These are phyloP conservation scores for Passer montanus DNA, from an alignment of 2,113 vertebrate species.

Conservation along the genomic window DNA sequence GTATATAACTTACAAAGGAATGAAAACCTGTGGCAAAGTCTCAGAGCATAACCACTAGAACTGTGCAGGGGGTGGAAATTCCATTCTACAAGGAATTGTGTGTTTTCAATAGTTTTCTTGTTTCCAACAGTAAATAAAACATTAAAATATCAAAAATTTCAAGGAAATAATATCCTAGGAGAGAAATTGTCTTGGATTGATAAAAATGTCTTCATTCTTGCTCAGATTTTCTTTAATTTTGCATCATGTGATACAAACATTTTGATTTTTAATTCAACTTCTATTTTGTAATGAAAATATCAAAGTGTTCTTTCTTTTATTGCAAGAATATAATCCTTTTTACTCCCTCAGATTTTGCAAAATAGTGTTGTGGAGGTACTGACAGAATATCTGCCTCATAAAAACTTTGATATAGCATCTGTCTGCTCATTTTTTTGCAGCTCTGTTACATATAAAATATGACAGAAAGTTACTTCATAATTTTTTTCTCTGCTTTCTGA, in stretches of 20 bases:
- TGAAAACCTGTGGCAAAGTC: not conserved
- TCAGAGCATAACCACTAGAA: not conserved
- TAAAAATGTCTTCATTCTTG: not conserved
- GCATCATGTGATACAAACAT: not conserved
- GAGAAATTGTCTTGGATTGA: not conserved
- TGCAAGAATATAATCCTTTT: not conserved
- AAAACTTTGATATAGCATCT: not conserved
- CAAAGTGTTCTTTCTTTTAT: not conserved
- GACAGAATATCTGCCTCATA: not conserved
- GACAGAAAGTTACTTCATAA: not conserved
- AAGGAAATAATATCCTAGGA: not conserved
- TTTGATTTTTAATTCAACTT: not conserved
- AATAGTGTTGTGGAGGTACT: not conserved
- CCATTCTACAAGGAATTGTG: not conserved
- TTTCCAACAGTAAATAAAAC: not conserved
- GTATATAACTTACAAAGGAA: not conserved
- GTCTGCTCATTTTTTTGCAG: not conserved
- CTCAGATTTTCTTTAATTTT: not conserved
- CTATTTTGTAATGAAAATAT: not conserved
- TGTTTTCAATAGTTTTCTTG: not conserved
- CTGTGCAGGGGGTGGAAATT: not conserved
- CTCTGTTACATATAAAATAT: not conserved
- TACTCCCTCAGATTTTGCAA: not conserved
- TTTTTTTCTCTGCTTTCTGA: not conserved
- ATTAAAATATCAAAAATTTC: not conserved